Evolutionary conservation across 2,797 vertebrate genomes (phyloP).

Genomic region (Adrianichthys oophorus): DNA sequence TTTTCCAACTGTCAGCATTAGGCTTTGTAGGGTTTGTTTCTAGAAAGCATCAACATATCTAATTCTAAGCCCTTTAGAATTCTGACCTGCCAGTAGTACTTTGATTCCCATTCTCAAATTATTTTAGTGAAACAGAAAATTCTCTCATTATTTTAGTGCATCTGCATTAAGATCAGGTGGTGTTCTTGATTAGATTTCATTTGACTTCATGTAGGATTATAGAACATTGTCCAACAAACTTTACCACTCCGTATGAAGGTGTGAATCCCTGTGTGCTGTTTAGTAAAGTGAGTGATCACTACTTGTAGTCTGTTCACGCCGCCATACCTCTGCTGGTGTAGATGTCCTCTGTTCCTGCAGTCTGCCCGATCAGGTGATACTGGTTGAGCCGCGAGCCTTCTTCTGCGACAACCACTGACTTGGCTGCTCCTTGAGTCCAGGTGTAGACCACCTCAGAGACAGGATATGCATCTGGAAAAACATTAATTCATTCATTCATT

Average conservation of each 20-base stretch:
- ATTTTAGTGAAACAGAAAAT: too few relatives aligned
- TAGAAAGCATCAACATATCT: too few relatives aligned
- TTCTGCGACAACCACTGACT: constrained; percentile 94
- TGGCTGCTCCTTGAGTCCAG: constrained; percentile 88
- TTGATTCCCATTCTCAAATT: too few relatives aligned
- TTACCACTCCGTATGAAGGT: background rate
- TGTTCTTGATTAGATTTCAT: background rate
- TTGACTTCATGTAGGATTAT: background rate
- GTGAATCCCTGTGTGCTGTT: background rate
- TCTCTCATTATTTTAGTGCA: too few relatives aligned
- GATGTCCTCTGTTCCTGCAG: constrained; percentile 91
- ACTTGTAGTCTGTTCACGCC: constrained; percentile 11
- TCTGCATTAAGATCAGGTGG: too few relatives aligned
- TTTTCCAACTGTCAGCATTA: too few relatives aligned
- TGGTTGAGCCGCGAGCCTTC: constrained; percentile 97
- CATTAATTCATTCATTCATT: background rate
- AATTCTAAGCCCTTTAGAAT: too few relatives aligned
- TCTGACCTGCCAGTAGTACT: too few relatives aligned
- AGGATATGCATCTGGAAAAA: constrained; percentile 91
- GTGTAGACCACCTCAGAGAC: constrained; percentile 94
- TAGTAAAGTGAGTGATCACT: background rate
- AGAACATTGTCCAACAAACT: background rate
- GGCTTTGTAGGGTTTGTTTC: too few relatives aligned
- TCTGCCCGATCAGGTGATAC: constrained; percentile 94
- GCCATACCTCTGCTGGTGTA: constrained; percentile 90